phyloP scores from a whole-genome alignment of 2,797 vertebrate species.

The Alfaro cultratus region DNA sequence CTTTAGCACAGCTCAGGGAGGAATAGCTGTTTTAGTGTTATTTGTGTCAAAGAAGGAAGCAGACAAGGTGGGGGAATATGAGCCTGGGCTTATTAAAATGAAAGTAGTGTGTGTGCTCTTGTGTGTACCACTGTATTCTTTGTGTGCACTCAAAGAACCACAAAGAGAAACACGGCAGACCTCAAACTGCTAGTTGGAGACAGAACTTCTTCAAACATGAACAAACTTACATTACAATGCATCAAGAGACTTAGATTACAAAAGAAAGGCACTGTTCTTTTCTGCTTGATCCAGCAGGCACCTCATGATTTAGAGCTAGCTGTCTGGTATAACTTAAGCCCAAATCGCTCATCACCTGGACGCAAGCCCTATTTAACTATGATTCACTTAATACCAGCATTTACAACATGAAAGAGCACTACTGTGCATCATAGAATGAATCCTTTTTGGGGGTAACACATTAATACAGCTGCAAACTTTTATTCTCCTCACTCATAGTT shows the following conservation, averaged over 20 bases:
- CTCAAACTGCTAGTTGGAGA: slow-evolving; percentile 31
- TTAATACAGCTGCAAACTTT: slow-evolving; percentile 24
- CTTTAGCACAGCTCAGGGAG: background rate
- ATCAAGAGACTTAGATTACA: background rate
- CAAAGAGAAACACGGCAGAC: slow-evolving; percentile 30
- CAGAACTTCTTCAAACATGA: slow-evolving; percentile 23
- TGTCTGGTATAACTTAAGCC: slow-evolving; percentile 19
- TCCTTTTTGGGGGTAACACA: slow-evolving; percentile 12
- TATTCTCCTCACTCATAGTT: background rate
- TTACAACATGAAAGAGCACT: slow-evolving; percentile 47
- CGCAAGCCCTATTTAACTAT: slow-evolving; percentile 38
- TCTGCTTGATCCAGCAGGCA: slow-evolving; percentile 20
- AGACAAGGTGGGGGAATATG: background rate
- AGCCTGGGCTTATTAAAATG: slow-evolving; percentile 41
- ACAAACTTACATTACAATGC: slow-evolving; percentile 16
- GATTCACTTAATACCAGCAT: slow-evolving; percentile 45
- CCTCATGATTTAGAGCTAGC: slow-evolving; percentile 6
- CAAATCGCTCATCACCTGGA: slow-evolving; percentile 42
- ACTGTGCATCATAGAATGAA: slow-evolving; percentile 28
- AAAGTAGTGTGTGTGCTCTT: slow-evolving; percentile 33
- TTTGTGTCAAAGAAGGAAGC: slow-evolving; percentile 11
- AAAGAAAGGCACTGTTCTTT: slow-evolving; percentile 13
- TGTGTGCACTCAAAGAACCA: slow-evolving; percentile 41
- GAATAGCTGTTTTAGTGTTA: slow-evolving; percentile 6
- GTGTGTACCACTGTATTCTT: slow-evolving; percentile 10